Percentiles rank a stretch among this genome's conserved stretches.
Conservation (phyloP, 2,113 vertebrate genomes). For the Vimba vimba region DNA sequence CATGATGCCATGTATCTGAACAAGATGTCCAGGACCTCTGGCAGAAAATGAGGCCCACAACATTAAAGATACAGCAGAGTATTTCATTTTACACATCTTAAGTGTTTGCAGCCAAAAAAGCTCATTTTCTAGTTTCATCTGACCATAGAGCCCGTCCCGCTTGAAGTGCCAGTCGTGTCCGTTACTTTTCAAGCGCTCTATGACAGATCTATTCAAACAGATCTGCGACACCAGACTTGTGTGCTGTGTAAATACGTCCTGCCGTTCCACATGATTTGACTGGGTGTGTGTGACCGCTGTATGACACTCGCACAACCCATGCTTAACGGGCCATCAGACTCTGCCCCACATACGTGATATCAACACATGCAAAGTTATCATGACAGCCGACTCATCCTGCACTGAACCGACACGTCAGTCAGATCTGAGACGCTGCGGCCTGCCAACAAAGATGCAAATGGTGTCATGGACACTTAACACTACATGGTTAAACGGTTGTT, state of each 20-base stretch:
- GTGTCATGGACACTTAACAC: background rate
- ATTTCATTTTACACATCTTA: too few relatives aligned
- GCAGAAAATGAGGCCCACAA: too few relatives aligned
- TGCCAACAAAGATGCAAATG: slow-evolving; percentile 26
- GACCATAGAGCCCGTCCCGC: too few relatives aligned
- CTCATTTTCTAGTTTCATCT: too few relatives aligned
- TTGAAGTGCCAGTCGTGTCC: too few relatives aligned
- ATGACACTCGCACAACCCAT: background rate
- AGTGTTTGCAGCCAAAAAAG: too few relatives aligned
- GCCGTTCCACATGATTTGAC: slow-evolving; percentile 13
- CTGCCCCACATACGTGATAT: slow-evolving; percentile 38
- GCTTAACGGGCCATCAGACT: background rate
- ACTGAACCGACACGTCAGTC: slow-evolving; percentile 28
- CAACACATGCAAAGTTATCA: slow-evolving; percentile 22
- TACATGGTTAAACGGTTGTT: slow-evolving; percentile 12
- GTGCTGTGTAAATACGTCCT: slow-evolving; percentile 44
- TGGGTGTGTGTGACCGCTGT: background rate
- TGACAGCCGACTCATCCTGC: slow-evolving; percentile 11
- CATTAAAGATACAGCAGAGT: too few relatives aligned
- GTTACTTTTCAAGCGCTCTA: too few relatives aligned
- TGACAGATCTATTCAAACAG: too few relatives aligned
- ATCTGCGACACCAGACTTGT: background rate
- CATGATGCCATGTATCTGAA: too few relatives aligned
- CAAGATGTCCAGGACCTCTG: too few relatives aligned
- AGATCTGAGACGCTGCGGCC: background rate